phyloP scores from a whole-genome alignment of 2,888 invertebrate genomes.

The Amorpha juglandis region DNA sequence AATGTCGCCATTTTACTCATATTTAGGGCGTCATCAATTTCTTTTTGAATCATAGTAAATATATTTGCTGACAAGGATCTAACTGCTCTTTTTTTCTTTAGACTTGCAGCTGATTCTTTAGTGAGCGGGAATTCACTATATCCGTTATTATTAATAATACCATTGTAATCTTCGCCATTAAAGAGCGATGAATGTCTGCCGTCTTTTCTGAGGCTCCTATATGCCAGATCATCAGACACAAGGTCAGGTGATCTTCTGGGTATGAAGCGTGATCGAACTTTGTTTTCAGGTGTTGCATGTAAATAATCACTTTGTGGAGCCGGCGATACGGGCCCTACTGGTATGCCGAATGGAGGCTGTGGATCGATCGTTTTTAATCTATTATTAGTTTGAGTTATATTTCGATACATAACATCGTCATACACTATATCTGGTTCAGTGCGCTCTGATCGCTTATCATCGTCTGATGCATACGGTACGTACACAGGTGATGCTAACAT shows the following conservation, averaged over 20 bases:
- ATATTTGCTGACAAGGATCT: constrained; percentile 93
- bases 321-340: constrained; percentile 91
- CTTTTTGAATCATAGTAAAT: constrained; percentile 89
- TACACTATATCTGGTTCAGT: constrained; percentile 92
- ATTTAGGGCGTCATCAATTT: constrained; percentile 84
- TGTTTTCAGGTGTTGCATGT: constrained; percentile 88
- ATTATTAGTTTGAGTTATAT: constrained; percentile 90
- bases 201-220: constrained; percentile 93
- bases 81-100: constrained; percentile 91
- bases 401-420: constrained; percentile 94
- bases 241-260: constrained; percentile 90
- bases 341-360: constrained; percentile 96
- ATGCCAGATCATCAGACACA: constrained; percentile 94
- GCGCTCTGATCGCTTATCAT: constrained; percentile 82
- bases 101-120: constrained; percentile 70
- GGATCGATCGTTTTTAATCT: constrained; percentile 89
- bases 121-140: constrained; percentile 63
- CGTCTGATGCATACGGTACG: constrained; percentile 76
- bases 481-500: constrained; percentile 88
- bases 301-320: constrained; percentile 93
- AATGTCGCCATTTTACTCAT: constrained; percentile 78
- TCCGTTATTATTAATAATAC: constrained; percentile 76
- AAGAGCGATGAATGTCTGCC: constrained; percentile 83
- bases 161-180: constrained; percentile 75
- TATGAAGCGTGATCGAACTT: constrained; percentile 85